Conservation (phyloP, 2,888 invertebrate species). For the Argyresthia goedartella region DNA sequence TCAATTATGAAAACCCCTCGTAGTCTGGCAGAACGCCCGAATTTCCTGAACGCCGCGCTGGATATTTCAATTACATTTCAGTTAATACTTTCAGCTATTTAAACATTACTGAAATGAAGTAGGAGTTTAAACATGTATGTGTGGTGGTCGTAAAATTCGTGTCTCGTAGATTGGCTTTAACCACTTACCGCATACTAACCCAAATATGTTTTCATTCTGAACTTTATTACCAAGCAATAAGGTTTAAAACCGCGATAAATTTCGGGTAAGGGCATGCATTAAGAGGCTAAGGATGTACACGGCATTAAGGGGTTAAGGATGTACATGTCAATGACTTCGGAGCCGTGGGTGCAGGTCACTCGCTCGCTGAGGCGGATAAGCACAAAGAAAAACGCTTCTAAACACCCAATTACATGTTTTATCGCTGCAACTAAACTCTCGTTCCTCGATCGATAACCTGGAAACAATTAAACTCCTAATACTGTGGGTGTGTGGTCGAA, state of each 20-base stretch:
- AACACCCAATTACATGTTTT: conserved; percentile 12
- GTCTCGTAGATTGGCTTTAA: conserved; percentile 42
- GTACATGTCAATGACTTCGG: too few species aligned
- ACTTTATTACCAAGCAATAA: too few species aligned
- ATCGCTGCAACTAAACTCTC: too few species aligned
- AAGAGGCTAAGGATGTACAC: conserved; percentile 27
- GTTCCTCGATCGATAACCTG: too few species aligned
- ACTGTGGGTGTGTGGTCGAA: too few species aligned
- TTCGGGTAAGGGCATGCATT: too few species aligned
- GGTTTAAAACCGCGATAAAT: too few species aligned
- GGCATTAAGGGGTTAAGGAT: too few species aligned
- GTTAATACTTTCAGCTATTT: conserved; percentile 16
- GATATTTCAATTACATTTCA: conserved; percentile 38
- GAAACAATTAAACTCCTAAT: too few species aligned
- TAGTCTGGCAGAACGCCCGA: conserved; percentile 42
- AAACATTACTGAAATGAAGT: too few species aligned
- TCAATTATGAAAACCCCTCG: conserved; percentile 8
- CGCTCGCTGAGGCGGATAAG: conserved; percentile 15
- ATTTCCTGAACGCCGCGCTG: conserved; percentile 23
- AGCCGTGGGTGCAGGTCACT: conserved; percentile 29
- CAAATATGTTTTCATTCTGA: too few species aligned
- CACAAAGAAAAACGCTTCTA: conserved; percentile 14
- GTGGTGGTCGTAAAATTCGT: conserved; percentile 34
- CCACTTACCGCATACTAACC: conserved; percentile 40
- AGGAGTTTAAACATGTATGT: not conserved